These are phyloP conservation scores for Mobula birostris DNA, from an alignment of 2,113 vertebrate species.

Conservation along the genomic window DNA sequence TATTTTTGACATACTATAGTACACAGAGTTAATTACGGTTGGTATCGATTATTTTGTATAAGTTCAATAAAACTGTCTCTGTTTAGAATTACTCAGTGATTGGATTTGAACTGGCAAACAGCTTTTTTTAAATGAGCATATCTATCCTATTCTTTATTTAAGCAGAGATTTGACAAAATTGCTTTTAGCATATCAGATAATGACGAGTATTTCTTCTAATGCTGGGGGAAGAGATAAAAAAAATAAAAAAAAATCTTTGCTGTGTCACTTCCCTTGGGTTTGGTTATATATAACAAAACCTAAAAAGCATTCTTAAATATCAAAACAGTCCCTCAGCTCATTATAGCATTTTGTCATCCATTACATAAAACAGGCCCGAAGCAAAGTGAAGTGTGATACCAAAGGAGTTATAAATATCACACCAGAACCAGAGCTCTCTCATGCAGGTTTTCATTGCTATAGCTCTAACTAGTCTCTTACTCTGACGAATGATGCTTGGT, in stretches of 20 bases:
- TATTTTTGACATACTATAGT: background rate
- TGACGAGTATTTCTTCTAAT: conserved; percentile 37
- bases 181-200: conserved; percentile 34
- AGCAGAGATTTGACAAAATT: conserved; percentile 44
- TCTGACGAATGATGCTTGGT: background rate
- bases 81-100: conserved; percentile 50
- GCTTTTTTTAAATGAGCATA: conserved; percentile 43
- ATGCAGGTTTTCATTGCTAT: background rate
- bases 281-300: conserved; percentile 38
- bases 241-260: conserved; percentile 28
- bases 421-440: background rate
- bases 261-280: conserved; percentile 40
- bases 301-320: background rate
- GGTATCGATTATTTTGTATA: conserved; percentile 40
- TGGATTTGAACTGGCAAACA: conserved; percentile 41
- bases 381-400: conserved; percentile 28
- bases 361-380: background rate
- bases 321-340: conserved; percentile 36
- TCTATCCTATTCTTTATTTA: conserved; percentile 43
- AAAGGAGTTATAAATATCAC: conserved; percentile 37
- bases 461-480: background rate
- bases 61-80: conserved; percentile 43
- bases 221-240: conserved; percentile 37
- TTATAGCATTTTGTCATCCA: conserved; percentile 42
- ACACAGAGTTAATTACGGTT: background rate